Evolutionary conservation across 2,888 invertebrate species (phyloP), one percentile per base, ranked within the genome.

Genomic region (Cheilosia soror): DNA sequence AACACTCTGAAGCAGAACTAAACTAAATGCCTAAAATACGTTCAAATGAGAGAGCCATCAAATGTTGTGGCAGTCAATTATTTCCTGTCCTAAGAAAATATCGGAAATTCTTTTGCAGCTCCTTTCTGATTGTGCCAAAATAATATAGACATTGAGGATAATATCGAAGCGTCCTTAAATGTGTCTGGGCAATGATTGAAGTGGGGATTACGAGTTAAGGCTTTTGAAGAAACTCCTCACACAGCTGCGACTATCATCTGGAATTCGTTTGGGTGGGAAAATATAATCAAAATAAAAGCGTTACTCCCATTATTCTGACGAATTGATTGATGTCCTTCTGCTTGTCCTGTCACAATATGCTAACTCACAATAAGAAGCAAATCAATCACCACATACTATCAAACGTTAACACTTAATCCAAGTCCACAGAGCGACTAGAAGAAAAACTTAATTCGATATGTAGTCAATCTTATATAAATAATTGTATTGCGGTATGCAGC

Each of bases 351-450:
- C 78, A 73, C 78, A 78, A 60, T 72, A 83, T 68, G 49, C 78
- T 51, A 68, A 55, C 79, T 49, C 62, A 13, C 27, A 68, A 73
- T 68, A 62, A 66, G 68, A 37, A 55, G 49, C 68, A 51, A 60
- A 83, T 83, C 79, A 79, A 79, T 83, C 79, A 83, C 63, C 78
- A 62, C 62, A 83, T 77, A 62, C 73, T 57, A 51, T 79, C 68
- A 57, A 68, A 83, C 78, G 73, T 83, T 83, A 79, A 79, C 83
- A 83, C 79, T 79, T 79, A 79, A 83, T 83, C 72, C 78, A 25
- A 53, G 9, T 49, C 42, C 27, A 15, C 2, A 11, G 7, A 20
- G 13, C 0, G n/a, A 7, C 49, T 5, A 2, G 20, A 60, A 31
- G 57, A 55, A 49, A 78, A 69, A 79, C 78, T 58, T 63, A 68